phyloP scores from a whole-genome alignment of 1,140 invertebrate genomes.

The Xylocopa sonorina region DNA sequence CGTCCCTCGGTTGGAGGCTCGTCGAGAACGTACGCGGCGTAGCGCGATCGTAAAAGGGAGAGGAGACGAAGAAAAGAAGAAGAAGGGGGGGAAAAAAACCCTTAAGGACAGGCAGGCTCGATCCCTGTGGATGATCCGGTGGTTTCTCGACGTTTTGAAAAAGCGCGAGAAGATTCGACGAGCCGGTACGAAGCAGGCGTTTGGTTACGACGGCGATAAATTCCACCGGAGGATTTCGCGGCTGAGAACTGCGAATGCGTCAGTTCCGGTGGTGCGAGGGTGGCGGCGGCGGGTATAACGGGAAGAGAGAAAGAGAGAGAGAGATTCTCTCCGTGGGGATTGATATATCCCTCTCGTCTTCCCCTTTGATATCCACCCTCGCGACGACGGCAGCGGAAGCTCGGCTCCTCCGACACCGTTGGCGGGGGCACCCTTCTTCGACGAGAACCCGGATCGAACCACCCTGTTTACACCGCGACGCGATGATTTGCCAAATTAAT shows the following conservation, averaged over 20 bases:
- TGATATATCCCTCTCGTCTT: constrained; percentile 80
- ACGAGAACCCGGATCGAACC: constrained; percentile 72
- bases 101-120: not conserved
- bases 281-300: not conserved
- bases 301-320: not conserved
- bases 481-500: constrained; percentile 75
- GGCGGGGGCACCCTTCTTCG: constrained; percentile 46
- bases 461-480: constrained; percentile 71
- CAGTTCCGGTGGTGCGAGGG: constrained; percentile 24
- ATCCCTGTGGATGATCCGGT: constrained; percentile 31
- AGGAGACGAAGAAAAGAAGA: no score
- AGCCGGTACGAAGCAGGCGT: constrained; percentile 65
- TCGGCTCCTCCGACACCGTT: constrained; percentile 49
- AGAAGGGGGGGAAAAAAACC: no score
- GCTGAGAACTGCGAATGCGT: constrained; percentile 78
- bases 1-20: not conserved
- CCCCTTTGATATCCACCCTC: constrained; percentile 77
- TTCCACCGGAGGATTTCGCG: constrained; percentile 78
- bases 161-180: constrained; percentile 38
- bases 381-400: not conserved
- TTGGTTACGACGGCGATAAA: constrained; percentile 80
- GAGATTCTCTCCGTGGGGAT: constrained; percentile 64
- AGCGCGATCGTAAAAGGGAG: no score
- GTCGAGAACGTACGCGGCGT: no score
- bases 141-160: constrained; percentile 50